Evolutionary conservation across 2,888 invertebrate species (phyloP).

Genomic region (Acronicta aceris): DNA sequence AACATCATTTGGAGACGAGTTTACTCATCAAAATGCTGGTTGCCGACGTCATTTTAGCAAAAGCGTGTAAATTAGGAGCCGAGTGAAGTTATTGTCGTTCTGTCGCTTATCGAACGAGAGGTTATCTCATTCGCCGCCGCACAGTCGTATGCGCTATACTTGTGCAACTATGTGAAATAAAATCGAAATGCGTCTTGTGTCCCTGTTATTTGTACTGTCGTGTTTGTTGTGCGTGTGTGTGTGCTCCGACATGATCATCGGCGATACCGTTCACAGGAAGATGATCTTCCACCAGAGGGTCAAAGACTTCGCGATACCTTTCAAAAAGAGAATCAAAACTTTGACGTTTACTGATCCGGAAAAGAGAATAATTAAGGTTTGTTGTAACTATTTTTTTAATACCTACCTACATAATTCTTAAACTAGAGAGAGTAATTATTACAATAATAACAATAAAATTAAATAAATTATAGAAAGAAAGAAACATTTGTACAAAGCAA

Average conservation of each 20-base stretch:
- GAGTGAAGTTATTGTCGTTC: constrained; percentile 61
- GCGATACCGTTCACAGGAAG: constrained; percentile 84
- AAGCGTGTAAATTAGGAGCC: constrained; percentile 28
- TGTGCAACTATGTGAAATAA: constrained; percentile 67
- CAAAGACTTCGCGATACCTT: constrained; percentile 85
- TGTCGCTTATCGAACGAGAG: constrained; percentile 60
- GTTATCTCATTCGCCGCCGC: constrained; percentile 68
- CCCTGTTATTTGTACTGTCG: constrained; percentile 66
- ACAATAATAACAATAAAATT: too few species aligned
- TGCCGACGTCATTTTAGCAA: constrained; percentile 51
- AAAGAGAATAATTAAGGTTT: constrained; percentile 80
- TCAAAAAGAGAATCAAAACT: constrained; percentile 81
- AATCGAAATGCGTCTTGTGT: constrained; percentile 76
- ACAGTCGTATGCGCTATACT: constrained; percentile 48
- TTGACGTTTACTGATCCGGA: constrained; percentile 80
- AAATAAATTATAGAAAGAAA: too few species aligned
- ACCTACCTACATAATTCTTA: too few species aligned
- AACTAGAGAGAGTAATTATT: too few species aligned
- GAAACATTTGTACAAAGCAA: too few species aligned
- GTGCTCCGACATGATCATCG: constrained; percentile 81
- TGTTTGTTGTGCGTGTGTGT: constrained; percentile 70
- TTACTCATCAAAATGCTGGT: constrained; percentile 43
- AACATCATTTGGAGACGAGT: constrained; percentile 45
- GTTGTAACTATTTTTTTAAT: not conserved
- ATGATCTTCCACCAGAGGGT: constrained; percentile 86